These are phyloP conservation scores for Noturus placidus DNA, from an alignment of 2,113 vertebrate genomes.

Conservation along the genomic window DNA sequence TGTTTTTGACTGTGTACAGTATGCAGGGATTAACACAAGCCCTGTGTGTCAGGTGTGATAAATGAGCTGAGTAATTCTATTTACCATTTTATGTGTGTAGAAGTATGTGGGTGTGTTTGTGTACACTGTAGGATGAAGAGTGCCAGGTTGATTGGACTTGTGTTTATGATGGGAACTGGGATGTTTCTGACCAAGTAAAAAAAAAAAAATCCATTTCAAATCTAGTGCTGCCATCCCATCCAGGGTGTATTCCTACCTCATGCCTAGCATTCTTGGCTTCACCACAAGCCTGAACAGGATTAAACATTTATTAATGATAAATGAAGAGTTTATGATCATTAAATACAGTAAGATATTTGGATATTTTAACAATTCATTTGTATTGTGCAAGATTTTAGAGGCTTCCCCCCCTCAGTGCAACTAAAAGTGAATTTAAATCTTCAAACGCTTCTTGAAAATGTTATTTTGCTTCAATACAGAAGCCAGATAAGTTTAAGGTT, in stretches of 20 bases:
- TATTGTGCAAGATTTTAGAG: background rate
- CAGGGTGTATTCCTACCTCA: background rate
- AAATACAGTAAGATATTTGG: background rate
- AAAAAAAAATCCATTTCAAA: background rate
- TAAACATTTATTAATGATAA: background rate
- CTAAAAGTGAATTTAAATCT: background rate
- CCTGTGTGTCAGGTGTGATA: constrained; percentile 3
- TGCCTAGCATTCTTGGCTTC: background rate
- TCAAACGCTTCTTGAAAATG: too few relatives aligned
- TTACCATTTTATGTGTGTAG: background rate
- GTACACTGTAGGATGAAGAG: background rate
- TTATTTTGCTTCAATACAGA: too few relatives aligned
- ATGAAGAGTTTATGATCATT: background rate
- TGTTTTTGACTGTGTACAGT: background rate
- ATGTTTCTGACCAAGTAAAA: background rate
- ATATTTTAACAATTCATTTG: background rate
- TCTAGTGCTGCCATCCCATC: too few relatives aligned
- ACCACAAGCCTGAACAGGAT: background rate
- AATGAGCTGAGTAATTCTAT: background rate
- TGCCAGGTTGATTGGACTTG: background rate
- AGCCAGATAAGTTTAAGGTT: too few relatives aligned
- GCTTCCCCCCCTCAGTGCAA: background rate
- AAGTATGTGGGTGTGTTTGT: background rate
- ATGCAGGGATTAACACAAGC: constrained; percentile 1
- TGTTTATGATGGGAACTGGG: background rate